phyloP scores from a whole-genome alignment of 2,113 vertebrate species.

The Vicugna pacos region DNA sequence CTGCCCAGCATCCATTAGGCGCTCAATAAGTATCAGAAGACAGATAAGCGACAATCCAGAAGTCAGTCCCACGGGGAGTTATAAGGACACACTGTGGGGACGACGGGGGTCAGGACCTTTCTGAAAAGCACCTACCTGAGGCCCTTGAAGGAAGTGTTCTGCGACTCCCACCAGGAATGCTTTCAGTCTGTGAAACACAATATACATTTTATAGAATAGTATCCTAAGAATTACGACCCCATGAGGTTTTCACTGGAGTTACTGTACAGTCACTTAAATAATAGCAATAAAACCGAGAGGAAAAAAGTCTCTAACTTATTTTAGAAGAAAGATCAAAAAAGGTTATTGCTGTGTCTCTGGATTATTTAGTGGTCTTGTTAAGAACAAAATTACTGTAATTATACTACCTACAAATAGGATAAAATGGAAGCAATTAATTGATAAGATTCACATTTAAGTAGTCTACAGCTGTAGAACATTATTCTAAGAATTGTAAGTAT shows the following conservation, averaged over 20 bases:
- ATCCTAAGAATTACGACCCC: neutral
- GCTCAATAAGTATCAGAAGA: neutral
- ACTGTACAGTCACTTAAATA: neutral
- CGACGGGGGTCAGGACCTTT: neutral
- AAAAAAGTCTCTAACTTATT: neutral
- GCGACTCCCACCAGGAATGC: neutral
- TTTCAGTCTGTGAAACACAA: neutral
- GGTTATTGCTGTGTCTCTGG: neutral
- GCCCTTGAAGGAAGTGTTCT: neutral
- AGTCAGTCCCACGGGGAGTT: neutral
- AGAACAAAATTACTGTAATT: neutral
- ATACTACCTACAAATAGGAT: neutral
- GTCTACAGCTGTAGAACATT: neutral
- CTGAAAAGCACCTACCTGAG: neutral
- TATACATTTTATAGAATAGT: neutral
- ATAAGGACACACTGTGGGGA: neutral
- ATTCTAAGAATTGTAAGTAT: slow-evolving; percentile 1
- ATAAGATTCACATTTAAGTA: slow-evolving; percentile 31
- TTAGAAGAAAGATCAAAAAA: neutral
- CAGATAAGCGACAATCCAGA: neutral
- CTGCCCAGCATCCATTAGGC: neutral
- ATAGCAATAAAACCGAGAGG: neutral
- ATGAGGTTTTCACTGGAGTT: neutral
- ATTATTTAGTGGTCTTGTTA: neutral
- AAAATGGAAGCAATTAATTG: neutral